These are phyloP conservation scores for Cosmopolites sordidus DNA, from an alignment of 2,888 invertebrate genomes.

Conservation along the genomic window DNA sequence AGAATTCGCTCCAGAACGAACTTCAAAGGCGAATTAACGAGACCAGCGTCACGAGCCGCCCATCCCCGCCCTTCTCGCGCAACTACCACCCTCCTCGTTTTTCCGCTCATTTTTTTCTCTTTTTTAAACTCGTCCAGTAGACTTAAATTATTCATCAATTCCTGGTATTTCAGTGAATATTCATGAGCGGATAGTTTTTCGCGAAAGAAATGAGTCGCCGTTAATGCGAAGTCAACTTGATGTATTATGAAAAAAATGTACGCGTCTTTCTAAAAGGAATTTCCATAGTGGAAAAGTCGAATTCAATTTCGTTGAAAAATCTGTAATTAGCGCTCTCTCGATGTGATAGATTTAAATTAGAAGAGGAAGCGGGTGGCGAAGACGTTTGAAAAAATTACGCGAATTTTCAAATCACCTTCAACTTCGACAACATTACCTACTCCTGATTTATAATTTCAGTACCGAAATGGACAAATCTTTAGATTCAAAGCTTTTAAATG, in stretches of 20 bases:
- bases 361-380: too few relatives aligned
- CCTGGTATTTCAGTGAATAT: constrained; percentile 15
- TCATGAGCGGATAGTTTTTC: constrained; percentile 16
- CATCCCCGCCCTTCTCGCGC: too few relatives aligned
- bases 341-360: too few relatives aligned
- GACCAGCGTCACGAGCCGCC: not conserved
- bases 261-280: not conserved
- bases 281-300: not conserved
- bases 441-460: too few relatives aligned
- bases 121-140: constrained; percentile 7
- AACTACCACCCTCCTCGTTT: too few relatives aligned
- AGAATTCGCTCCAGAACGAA: not conserved
- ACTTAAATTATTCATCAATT: constrained; percentile 18
- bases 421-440: too few relatives aligned
- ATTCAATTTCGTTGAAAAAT: not conserved
- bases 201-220: constrained; percentile 4
- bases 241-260: constrained; percentile 20
- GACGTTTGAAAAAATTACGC: too few relatives aligned
- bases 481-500: too few relatives aligned
- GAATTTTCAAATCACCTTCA: too few relatives aligned
- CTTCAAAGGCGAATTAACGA: constrained; percentile 10
- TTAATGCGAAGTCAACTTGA: constrained; percentile 18
- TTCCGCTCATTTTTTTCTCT: not conserved
- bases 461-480: too few relatives aligned
- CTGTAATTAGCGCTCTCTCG: too few relatives aligned